A percentile compares a stretch with the other conserved stretches of the same genome.
These are phyloP conservation scores for Caenorhabditis drosophilae DNA, from an alignment of 2,888 invertebrate species.

Conservation along the genomic window DNA sequence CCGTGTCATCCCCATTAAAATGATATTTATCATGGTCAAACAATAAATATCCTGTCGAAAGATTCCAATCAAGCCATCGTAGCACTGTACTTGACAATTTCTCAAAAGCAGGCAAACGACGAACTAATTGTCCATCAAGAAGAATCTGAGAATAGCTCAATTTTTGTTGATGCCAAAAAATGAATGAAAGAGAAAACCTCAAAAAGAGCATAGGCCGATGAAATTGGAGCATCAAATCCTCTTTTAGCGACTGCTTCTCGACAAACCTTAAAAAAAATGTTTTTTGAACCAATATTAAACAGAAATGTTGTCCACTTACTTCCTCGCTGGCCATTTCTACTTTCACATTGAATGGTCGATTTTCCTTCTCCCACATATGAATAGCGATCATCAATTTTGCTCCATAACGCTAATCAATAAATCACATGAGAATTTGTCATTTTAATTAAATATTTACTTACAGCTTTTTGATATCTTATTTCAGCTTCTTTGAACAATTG, in stretches of 20 bases:
- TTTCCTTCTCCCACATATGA: constrained; percentile 64
- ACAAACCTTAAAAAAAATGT: constrained; percentile 26
- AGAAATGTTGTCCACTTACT: constrained; percentile 26
- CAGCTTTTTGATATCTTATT: no score
- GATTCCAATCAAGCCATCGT: constrained; percentile 45
- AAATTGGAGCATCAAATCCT: constrained; percentile 33
- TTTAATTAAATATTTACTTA: background rate
- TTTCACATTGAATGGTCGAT: constrained; percentile 65
- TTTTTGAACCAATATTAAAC: constrained; percentile 33
- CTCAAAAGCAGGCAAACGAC: constrained; percentile 34
- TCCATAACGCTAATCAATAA: constrained; percentile 38
- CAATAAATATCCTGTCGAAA: constrained; percentile 35
- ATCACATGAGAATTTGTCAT: background rate
- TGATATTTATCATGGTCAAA: constrained; percentile 39
- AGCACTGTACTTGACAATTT: constrained; percentile 42
- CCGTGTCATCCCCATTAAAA: constrained; percentile 35
- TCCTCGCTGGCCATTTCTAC: constrained; percentile 53
- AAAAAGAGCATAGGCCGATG: constrained; percentile 55
- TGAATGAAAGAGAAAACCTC: constrained; percentile 50
- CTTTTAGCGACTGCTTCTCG: constrained; percentile 36
- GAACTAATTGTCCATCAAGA: constrained; percentile 24
- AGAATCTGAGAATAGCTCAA: constrained; percentile 60
- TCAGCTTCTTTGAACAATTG: constrained; percentile 38
- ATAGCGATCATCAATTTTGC: constrained; percentile 63
- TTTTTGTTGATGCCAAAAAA: constrained; percentile 27